phyloP scores from a whole-genome alignment of 2,888 invertebrate species.

The Phortica magna region DNA sequence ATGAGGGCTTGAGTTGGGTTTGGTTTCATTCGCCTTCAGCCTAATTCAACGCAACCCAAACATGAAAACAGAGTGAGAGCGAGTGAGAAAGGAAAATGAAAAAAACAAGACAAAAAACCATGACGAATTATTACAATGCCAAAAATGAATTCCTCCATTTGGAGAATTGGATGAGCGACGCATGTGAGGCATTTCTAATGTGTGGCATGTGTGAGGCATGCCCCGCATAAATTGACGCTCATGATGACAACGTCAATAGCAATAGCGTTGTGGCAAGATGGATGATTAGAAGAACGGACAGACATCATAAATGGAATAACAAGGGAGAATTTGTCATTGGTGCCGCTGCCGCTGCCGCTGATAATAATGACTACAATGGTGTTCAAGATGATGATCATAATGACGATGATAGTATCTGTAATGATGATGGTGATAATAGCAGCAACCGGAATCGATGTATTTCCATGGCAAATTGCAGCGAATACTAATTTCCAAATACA shows the following conservation, averaged over 20 bases:
- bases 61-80: neutral
- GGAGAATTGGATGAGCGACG: conserved; percentile 10
- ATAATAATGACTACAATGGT: neutral
- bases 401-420: neutral
- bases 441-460: conserved; percentile 56
- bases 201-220: conserved; percentile 18
- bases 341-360: neutral
- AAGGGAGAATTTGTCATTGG: neutral
- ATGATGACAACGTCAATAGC: neutral
- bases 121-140: conserved; percentile 17
- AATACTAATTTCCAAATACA: conserved; percentile 72
- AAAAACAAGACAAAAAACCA: neutral
- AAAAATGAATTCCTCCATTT: conserved; percentile 27
- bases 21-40: neutral
- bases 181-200: conserved; percentile 21
- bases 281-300: neutral
- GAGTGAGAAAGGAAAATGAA: conserved; percentile 3
- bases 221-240: conserved; percentile 22
- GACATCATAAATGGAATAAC: neutral
- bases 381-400: neutral
- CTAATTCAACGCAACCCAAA: neutral
- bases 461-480: conserved; percentile 67
- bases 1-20: neutral
- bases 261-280: neutral
- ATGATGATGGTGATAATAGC: conserved; percentile 19